Percentiles rank a stretch among this genome's conserved stretches.
Conservation (phyloP, 2,113 vertebrate genomes). For the Cottus gobio region DNA sequence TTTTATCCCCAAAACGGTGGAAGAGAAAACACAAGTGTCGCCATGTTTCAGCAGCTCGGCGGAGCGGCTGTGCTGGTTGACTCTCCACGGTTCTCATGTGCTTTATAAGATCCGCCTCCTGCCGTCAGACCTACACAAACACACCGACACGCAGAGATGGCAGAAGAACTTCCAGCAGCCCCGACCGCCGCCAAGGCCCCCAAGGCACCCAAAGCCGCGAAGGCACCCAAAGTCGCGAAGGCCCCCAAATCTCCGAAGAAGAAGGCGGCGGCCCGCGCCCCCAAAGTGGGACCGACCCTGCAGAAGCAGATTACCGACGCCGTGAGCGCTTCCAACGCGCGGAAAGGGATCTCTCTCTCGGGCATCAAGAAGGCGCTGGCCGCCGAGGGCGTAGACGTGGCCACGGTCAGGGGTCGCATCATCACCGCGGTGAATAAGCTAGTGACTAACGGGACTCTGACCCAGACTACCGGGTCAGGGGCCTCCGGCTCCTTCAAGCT, state of each 20-base stretch:
- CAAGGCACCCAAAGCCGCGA: too few relatives aligned
- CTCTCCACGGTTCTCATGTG: not conserved
- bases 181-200: too few relatives aligned
- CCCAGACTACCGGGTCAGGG: not conserved
- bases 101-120: not conserved
- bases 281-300: not conserved
- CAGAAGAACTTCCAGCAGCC: too few relatives aligned
- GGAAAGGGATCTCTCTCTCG: not conserved
- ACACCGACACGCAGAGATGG: too few relatives aligned
- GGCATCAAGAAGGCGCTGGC: not conserved
- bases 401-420: not conserved
- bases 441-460: not conserved
- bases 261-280: not conserved
- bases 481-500: not conserved
- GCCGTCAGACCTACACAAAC: too few relatives aligned
- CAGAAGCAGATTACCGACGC: not conserved
- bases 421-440: not conserved
- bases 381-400: not conserved
- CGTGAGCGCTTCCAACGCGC: not conserved
- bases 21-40: constrained; percentile 1
- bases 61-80: not conserved
- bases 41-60: not conserved
- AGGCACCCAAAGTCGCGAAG: too few relatives aligned
- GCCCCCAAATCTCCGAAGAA: not conserved
- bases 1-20: not conserved